Conservation (phyloP, 2,797 vertebrate genomes). For the Glossophaga mutica region DNA sequence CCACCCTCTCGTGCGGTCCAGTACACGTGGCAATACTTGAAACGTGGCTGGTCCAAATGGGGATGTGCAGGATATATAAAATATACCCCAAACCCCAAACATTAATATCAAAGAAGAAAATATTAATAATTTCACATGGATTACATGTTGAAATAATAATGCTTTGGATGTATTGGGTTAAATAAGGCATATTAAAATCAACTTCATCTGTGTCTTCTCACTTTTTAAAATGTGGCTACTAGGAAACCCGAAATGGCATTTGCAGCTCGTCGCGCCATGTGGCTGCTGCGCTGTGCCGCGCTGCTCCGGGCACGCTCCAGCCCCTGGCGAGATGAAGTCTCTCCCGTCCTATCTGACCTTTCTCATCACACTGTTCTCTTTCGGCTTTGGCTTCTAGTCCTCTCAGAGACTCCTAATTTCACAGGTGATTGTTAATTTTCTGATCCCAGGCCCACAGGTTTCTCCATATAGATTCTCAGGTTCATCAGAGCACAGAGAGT, state of each 20-base stretch:
- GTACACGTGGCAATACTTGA: not conserved
- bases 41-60: not conserved
- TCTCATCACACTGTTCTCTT: not conserved
- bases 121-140: not conserved
- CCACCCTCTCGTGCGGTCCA: not conserved
- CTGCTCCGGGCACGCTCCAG: not conserved
- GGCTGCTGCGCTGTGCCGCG: fast-evolving
- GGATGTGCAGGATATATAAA: not conserved
- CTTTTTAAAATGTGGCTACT: not conserved
- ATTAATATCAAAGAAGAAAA: not conserved
- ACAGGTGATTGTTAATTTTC: not conserved
- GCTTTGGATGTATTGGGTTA: not conserved
- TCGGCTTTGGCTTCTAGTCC: not conserved
- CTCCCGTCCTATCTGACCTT: not conserved
- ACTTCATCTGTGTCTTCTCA: not conserved
- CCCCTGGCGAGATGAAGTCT: not conserved
- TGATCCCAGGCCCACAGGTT: not conserved
- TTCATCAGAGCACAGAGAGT: not conserved
- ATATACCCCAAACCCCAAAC: not conserved
- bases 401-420: not conserved
- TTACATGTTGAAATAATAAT: not conserved
- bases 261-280: not conserved
- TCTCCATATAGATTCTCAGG: not conserved
- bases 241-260: not conserved
- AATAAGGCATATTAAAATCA: not conserved